Evolutionary conservation across 2,113 vertebrate species (phyloP).

Genomic region (Anarhynchus alexandrinus): DNA sequence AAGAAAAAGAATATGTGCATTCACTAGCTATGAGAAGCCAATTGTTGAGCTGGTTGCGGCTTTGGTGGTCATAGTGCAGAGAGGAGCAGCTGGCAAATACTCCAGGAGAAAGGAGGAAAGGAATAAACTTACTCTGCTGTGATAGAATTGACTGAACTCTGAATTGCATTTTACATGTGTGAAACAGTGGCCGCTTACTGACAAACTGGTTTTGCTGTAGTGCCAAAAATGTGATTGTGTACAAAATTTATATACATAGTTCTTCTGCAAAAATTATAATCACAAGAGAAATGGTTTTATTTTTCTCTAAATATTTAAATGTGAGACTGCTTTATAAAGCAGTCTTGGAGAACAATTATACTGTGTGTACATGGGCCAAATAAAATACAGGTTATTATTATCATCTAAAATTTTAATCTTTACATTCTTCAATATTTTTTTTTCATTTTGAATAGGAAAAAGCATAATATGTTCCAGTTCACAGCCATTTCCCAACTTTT

Average conservation of each 20-base stretch:
- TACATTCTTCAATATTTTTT: neutral
- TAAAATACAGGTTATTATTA: neutral
- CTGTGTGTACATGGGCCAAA: neutral
- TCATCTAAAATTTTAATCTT: neutral
- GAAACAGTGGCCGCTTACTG: neutral
- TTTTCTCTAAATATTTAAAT: neutral
- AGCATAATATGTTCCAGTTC: neutral
- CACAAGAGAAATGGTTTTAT: neutral
- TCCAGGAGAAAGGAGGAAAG: neutral
- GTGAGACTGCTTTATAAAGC: neutral
- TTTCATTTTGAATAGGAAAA: neutral
- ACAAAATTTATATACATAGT: neutral
- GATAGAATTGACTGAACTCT: neutral
- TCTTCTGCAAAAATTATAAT: neutral
- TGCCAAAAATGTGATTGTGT: neutral
- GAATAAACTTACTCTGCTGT: neutral
- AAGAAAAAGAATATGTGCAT: slow-evolving; percentile 13
- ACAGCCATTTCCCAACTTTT: neutral
- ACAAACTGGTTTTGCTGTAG: neutral
- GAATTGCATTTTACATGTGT: neutral
- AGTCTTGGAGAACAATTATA: neutral
- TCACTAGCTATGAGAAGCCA: neutral
- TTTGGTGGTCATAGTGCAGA: neutral
- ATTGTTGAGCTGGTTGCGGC: neutral
- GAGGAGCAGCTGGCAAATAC: neutral